Evolutionary conservation across 2,113 vertebrate genomes (phyloP).

Genomic region (Physeter macrocephalus): DNA sequence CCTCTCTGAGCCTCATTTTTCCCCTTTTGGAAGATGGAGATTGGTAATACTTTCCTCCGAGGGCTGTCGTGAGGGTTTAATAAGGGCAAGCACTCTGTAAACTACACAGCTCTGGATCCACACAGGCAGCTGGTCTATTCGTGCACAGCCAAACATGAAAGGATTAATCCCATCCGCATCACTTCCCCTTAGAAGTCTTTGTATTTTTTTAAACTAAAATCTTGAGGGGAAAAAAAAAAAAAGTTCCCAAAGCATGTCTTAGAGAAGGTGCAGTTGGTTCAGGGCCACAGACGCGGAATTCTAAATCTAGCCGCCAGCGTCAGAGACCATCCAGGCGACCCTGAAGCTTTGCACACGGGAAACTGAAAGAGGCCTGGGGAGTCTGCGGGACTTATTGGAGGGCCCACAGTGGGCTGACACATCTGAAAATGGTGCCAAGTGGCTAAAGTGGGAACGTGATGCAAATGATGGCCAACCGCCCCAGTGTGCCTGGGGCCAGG

Average conservation of each 20-base stretch:
- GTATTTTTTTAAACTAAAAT: background rate
- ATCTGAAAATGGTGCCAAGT: fast-evolving
- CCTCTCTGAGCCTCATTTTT: background rate
- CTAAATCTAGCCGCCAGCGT: background rate
- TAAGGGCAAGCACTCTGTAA: background rate
- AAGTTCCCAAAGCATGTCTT: background rate
- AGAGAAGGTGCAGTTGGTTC: background rate
- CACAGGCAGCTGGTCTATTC: fast-evolving
- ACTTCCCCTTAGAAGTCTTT: background rate
- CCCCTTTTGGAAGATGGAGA: background rate
- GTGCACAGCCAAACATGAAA: background rate
- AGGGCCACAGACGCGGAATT: background rate
- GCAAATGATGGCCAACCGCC: fast-evolving
- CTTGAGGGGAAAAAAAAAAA: background rate
- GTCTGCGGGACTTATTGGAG: fast-evolving
- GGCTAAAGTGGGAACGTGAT: background rate
- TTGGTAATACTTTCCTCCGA: background rate
- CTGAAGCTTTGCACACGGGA: background rate
- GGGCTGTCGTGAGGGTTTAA: background rate
- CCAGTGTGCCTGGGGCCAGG: fast-evolving
- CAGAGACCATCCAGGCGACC: background rate
- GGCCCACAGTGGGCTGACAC: background rate
- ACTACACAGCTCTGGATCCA: background rate
- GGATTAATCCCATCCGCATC: background rate
- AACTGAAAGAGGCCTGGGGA: background rate